A percentile compares a stretch with the other conserved stretches of the same genome.
These are phyloP conservation scores for Hypotaenidia philippensis DNA, from an alignment of 2,797 vertebrate genomes.

Conservation along the genomic window DNA sequence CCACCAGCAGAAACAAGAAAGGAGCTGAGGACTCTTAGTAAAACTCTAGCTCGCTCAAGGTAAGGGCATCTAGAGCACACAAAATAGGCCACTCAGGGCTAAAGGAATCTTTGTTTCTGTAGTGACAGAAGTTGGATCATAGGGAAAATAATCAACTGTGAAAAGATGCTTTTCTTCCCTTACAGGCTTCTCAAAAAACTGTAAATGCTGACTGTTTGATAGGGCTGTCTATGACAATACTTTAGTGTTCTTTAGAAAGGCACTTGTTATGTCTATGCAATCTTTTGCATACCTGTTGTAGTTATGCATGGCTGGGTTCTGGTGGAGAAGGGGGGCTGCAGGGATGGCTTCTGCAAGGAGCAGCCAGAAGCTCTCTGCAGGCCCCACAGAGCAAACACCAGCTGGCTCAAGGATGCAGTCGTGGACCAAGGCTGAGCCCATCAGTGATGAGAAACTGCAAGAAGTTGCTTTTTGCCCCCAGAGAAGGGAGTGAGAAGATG, in stretches of 20 bases:
- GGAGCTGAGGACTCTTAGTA: constrained; percentile 69
- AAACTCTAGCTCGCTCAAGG: constrained; percentile 77
- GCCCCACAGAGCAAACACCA: too few relatives aligned
- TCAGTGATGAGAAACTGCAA: too few relatives aligned
- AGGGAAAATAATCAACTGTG: background rate
- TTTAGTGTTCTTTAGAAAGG: background rate
- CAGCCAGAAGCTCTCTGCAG: too few relatives aligned
- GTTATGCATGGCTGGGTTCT: too few relatives aligned
- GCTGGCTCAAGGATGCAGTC: too few relatives aligned
- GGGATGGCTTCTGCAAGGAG: too few relatives aligned
- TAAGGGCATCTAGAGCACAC: constrained; percentile 55
- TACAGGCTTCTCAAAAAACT: background rate
- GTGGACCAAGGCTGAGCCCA: too few relatives aligned
- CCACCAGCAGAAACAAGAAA: constrained; percentile 59
- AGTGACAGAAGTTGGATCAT: background rate
- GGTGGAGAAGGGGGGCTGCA: too few relatives aligned
- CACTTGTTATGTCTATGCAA: background rate
- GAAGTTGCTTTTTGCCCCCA: too few relatives aligned
- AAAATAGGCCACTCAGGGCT: background rate
- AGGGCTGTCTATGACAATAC: background rate
- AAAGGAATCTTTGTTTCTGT: background rate
- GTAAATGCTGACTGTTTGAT: background rate
- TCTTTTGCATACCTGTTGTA: too few relatives aligned
- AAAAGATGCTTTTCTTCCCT: background rate
- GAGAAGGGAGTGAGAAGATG: too few relatives aligned